phyloP scores from a whole-genome alignment of 2,113 vertebrate species.

The Macroglossus sobrinus region DNA sequence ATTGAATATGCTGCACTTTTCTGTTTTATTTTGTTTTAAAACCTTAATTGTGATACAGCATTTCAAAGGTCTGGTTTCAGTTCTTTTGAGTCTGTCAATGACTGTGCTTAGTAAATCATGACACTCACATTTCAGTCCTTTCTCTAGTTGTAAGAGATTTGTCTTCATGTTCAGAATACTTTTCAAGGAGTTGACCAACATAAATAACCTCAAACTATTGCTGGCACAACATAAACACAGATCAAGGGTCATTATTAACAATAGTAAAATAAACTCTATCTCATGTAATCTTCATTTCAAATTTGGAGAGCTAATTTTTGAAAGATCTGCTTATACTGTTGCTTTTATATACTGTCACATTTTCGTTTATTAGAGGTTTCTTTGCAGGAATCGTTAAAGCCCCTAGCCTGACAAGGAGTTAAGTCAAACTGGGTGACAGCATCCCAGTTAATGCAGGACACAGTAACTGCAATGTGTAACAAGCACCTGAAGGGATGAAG shows the following conservation, averaged over 20 bases:
- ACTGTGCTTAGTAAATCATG: neutral
- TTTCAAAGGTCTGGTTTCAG: neutral
- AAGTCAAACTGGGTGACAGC: neutral
- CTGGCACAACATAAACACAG: neutral
- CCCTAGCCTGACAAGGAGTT: neutral
- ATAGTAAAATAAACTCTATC: neutral
- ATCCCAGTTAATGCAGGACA: neutral
- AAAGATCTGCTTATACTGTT: neutral
- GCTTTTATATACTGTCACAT: neutral
- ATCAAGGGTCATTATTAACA: neutral
- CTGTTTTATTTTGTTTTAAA: neutral
- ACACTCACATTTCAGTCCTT: neutral
- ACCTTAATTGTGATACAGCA: neutral
- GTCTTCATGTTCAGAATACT: neutral
- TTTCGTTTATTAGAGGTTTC: neutral
- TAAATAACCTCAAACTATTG: neutral
- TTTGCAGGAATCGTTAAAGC: neutral
- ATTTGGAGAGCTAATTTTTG: neutral
- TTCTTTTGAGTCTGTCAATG: neutral
- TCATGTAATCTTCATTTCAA: constrained; percentile 25
- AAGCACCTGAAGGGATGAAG: neutral
- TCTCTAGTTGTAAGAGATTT: neutral
- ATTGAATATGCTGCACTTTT: neutral
- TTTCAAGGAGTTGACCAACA: neutral
- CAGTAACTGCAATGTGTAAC: too few species aligned